Base-by-base conservation (phyloP, 92 coral and sea anemone genomes). In the Zoanthus solanderi region DNA sequence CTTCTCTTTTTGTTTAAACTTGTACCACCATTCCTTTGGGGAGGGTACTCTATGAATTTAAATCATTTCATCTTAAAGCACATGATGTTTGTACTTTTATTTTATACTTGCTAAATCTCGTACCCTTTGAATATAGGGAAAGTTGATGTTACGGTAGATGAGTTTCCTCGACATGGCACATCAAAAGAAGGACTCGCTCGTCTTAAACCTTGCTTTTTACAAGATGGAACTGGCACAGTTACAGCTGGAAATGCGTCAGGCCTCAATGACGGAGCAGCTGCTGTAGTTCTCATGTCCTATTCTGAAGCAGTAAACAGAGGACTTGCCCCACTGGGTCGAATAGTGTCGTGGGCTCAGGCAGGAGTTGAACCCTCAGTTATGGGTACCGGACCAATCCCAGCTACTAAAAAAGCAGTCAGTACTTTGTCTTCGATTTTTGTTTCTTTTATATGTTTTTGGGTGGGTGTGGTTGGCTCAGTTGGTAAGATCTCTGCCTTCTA, bases 371-470 rank as follows among this genome's bases (percentile, higher is more conserved):
- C 99, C 11, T 90, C 98, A 5, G 97, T 97, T 74, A 97, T 97
- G 99, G 99, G 99, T 2, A 95, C 98, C 72, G 99, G 99, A 0
- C 99, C 99, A 5, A 95, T 97, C 5, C 98, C 98, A 16, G 99
- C 99, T 0, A 94, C 98, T 6, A 88, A 91, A 71, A 91, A 93
- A 78, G 99, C 99, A 60, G 99, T 97, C 75, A 92, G 98, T 90
- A 54, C 42, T 15, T 69, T 10, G 9, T 37, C 0, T 37, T 37
- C 42, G 4, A 37, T 37, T 37, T 37, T 37, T 37, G 42, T 37
- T 50, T 50, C 9, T 50, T 3, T 50, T 50, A 50, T 50, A 0
- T 50, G 12, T 7, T 50, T 7, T 50, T 23, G 23, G 23, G 23
- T 23, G 23, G 23, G 23, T 23, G 23, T 23, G 23, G 23, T 23